Conservation (phyloP, 2,888 invertebrate genomes). For the Arge pagana region DNA sequence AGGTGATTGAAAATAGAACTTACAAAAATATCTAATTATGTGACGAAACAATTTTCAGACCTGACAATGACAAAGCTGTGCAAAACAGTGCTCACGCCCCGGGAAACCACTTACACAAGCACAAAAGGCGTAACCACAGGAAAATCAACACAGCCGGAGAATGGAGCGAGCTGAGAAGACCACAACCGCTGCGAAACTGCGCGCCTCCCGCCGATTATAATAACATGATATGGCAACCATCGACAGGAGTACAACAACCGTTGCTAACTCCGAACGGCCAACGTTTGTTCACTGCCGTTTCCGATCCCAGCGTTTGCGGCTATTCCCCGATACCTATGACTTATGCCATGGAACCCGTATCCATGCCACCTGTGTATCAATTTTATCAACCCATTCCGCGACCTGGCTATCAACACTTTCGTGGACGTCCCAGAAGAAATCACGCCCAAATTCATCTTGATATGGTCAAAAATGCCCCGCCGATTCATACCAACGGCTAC, state of each 20-base stretch:
- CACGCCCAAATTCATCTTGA: slow-evolving; percentile 30
- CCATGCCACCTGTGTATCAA: slow-evolving; percentile 66
- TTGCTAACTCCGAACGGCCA: slow-evolving; percentile 48
- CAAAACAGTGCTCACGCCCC: too few relatives aligned
- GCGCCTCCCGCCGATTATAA: slow-evolving; percentile 36
- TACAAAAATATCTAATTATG: too few relatives aligned
- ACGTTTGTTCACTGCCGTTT: slow-evolving; percentile 61
- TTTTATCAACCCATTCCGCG: slow-evolving; percentile 60
- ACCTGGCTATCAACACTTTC: slow-evolving; percentile 40
- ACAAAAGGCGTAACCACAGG: too few relatives aligned
- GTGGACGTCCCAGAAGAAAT: slow-evolving; percentile 39
- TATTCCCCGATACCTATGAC: slow-evolving; percentile 58
- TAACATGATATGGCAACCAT: slow-evolving; percentile 46
- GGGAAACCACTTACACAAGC: too few relatives aligned
- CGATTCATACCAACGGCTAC: slow-evolving; percentile 41
- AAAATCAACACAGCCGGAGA: too few relatives aligned
- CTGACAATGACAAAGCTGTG: too few relatives aligned
- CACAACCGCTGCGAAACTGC: too few relatives aligned
- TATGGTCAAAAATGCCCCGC: slow-evolving; percentile 15
- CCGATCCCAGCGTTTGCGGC: slow-evolving; percentile 57
- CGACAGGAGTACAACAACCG: slow-evolving; percentile 31
- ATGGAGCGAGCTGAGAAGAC: too few relatives aligned
- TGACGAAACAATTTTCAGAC: too few relatives aligned
- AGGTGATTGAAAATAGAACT: too few relatives aligned
- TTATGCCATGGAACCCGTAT: slow-evolving; percentile 66